These are phyloP conservation scores for Xiphorhynchus erythropygius DNA, from an alignment of 2,797 vertebrate species.

Conservation along the genomic window DNA sequence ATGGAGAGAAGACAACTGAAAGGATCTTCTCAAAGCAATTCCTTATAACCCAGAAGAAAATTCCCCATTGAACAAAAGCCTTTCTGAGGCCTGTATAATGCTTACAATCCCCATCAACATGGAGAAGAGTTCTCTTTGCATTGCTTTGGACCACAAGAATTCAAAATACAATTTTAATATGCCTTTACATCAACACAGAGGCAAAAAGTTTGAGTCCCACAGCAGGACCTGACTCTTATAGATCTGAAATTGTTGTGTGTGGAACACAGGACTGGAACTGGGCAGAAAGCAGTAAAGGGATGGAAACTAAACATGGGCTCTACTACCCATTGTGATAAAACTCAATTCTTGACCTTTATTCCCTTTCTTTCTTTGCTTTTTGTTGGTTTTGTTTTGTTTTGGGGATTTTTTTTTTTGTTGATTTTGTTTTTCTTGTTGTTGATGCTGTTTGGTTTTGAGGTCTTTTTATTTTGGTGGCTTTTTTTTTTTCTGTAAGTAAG, in stretches of 20 bases:
- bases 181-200: not conserved
- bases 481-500: not conserved
- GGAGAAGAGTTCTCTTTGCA: not conserved
- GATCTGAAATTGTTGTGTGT: not conserved
- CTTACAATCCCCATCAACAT: fast-evolving
- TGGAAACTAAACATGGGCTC: not conserved
- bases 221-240: not conserved
- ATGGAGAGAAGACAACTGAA: not conserved
- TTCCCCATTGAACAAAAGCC: not conserved
- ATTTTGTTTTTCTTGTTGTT: not conserved
- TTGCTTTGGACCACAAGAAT: not conserved
- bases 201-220: not conserved
- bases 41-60: not conserved
- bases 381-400: not conserved
- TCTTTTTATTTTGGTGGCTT: not conserved
- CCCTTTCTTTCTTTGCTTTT: fast-evolving
- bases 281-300: not conserved
- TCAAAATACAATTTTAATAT: not conserved
- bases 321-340: not conserved
- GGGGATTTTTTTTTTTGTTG: not conserved
- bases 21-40: not conserved
- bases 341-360: not conserved
- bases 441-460: not conserved
- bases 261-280: not conserved
- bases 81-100: not conserved